Evolutionary conservation across 2,797 vertebrate species (phyloP).

Genomic region (Leptodactylus fallax): DNA sequence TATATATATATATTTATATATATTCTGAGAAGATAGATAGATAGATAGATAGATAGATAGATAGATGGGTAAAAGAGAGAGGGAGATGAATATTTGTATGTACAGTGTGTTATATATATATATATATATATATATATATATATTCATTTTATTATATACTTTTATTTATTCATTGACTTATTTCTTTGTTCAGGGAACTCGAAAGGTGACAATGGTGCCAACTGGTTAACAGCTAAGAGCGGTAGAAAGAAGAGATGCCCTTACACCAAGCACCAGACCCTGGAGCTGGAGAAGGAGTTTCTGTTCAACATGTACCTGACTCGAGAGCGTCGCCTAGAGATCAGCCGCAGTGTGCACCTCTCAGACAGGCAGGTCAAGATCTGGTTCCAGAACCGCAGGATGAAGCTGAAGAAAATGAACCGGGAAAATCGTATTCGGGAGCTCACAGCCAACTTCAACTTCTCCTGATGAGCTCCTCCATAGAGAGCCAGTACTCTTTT

Average conservation of each 20-base stretch:
- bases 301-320: slow-evolving; percentile 99
- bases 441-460: slow-evolving; percentile 96
- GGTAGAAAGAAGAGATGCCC: slow-evolving; percentile 97
- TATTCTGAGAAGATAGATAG: not conserved
- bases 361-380: slow-evolving; percentile 99
- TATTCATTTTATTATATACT: no score
- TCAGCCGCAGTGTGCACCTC: slow-evolving; percentile 97
- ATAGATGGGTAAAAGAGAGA: not conserved
- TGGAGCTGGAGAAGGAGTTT: slow-evolving; percentile 99
- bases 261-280: slow-evolving; percentile 97
- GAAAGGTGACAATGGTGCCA: slow-evolving; percentile 89
- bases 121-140: not conserved
- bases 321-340: slow-evolving; percentile 97
- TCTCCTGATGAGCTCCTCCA: slow-evolving; percentile 86
- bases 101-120: not conserved
- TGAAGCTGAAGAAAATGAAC: slow-evolving; percentile 99
- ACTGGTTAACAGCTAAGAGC: slow-evolving; percentile 97
- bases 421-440: slow-evolving; percentile 96
- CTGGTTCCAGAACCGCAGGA: slow-evolving; percentile 99
- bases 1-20: no score
- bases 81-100: not conserved
- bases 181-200: slow-evolving; percentile 81
- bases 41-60: not conserved
- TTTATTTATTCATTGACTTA: not conserved
- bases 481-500: slow-evolving; percentile 72